Base-by-base conservation (phyloP, 2,888 invertebrate species). In the Lycocerus yunnanus region DNA sequence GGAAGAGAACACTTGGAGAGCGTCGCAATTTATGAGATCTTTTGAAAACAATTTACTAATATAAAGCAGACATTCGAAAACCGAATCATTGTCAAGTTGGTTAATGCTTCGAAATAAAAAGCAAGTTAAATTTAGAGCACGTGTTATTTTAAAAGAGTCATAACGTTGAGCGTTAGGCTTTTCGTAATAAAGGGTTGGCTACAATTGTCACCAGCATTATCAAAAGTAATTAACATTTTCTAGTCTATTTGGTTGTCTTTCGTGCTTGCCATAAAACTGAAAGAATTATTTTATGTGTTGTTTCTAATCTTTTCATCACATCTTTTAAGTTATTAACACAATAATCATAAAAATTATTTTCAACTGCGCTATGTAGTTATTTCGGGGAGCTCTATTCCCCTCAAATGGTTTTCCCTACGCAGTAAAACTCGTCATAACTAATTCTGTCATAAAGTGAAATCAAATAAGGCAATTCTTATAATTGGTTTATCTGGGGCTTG, bases 221-320 rank as follows among this genome's bases (percentile, higher is more conserved):
- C 68, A 68, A 68, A 68, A 60, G 63, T 69, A 69, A 69, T 69
- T 69, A 69, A 69, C 69, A 69, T 69, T 61, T 69, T 60, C 27
- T 63, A 58, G 63, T 43, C 21, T 69, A 58, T 43, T 43, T 61
- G 69, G 63, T 27, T 69, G 69, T 69, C 69, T 69, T 63, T 69
- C 69, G 63, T 63, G 63, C 63, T 61, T 61, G 18, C 63, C 43
- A 69, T 63, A 60, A 69, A 69, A 69, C 63, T 69, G 43, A 69
- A 69, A 69, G 69, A 69, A 69, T 69, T 69, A 58, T 69, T 43
- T 69, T 63, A 69, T 63, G 69, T 63, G 63, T 58, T 59, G 24
- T 24, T 61, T 69, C 63, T 63, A 43, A 58, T 43, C 43, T 43
- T 43, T 43, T 43, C 43, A 43, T 43, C 43, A 8, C 43, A 43